Base-by-base conservation (phyloP, 1,140 invertebrate genomes). In the Orussus abietinus region DNA sequence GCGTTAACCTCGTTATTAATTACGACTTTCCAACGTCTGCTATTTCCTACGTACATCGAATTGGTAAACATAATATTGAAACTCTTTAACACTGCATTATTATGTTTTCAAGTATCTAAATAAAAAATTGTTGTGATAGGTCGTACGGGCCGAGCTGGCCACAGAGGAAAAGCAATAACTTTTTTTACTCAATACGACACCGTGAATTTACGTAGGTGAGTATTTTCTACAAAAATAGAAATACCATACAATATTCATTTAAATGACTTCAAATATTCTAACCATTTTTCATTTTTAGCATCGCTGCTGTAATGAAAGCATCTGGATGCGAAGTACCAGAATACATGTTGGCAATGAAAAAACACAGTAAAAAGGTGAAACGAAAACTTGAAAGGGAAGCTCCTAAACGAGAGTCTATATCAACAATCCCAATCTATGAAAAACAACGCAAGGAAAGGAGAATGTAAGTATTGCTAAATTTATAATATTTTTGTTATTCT, bases 1-100 rank as follows among this genome's bases (percentile, higher is more conserved):
- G 90, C 7, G 91, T 99, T 14, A 96, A 95, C 76, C 74, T 98
- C 3, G 94, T 99, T 15, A 81, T 99, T 41, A 99, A 99, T 75
- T 99, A 96, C 67, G 96, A 99, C 75, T 93, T 98, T 62, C 96
- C 96, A 18, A 82, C 85, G 9, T 88, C 85, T 22, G 84, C 87
- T 28, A 88, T 97, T 42, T 88, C 90, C 11, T 99, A 99, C 59
- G 89, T 99, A 53, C 96, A 99, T 74, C 81, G 90, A 53, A 85
- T 92, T 53, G 88, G 84, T 78, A 67, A 41, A 42, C 2, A 28
- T n/a, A 15, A 38, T 25, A 17, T 30, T 30, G n/a, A 25, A 25
- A 25, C 22, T 25, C n/a, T 19, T 18, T 14, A 30, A 18, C n/a
- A 20, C 7, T 33, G 44, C 6, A 12, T 31, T 25, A 17, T 19